phyloP scores from a whole-genome alignment of 2,888 invertebrate species.

The Mimachlamys varia region DNA sequence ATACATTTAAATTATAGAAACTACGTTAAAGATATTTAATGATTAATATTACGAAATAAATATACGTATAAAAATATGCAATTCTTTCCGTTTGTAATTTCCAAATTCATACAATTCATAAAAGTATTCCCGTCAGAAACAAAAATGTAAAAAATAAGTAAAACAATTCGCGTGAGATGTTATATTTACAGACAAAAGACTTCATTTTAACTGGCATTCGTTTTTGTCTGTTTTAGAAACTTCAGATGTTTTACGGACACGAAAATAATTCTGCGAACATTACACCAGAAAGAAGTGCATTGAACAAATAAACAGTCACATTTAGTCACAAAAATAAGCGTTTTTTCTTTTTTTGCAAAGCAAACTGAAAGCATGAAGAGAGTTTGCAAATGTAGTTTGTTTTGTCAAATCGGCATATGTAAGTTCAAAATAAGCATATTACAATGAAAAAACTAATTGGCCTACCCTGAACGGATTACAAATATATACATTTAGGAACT shows the following conservation, averaged over 20 bases:
- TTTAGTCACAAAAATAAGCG: neutral
- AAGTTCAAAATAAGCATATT: no score
- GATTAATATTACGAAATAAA: neutral
- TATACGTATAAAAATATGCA: neutral
- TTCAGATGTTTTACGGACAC: neutral
- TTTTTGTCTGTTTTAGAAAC: neutral
- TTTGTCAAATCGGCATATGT: neutral
- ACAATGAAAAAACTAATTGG: no score
- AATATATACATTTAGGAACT: no score
- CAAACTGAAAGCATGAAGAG: neutral
- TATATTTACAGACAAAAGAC: neutral
- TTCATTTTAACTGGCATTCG: neutral
- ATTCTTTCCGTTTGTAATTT: neutral
- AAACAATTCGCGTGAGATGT: neutral
- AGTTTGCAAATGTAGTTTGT: neutral
- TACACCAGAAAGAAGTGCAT: conserved; percentile 18
- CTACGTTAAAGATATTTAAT: neutral
- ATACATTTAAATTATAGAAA: no score
- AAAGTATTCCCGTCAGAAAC: neutral
- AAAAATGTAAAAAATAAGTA: neutral
- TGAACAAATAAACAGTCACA: neutral
- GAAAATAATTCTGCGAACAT: neutral
- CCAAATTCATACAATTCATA: neutral
- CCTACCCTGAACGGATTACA: no score
- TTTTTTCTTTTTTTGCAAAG: neutral